A percentile compares a stretch with the other conserved stretches of the same genome.
Conservation (phyloP, 2,797 vertebrate genomes). For the Hypotaenidia okinawae region DNA sequence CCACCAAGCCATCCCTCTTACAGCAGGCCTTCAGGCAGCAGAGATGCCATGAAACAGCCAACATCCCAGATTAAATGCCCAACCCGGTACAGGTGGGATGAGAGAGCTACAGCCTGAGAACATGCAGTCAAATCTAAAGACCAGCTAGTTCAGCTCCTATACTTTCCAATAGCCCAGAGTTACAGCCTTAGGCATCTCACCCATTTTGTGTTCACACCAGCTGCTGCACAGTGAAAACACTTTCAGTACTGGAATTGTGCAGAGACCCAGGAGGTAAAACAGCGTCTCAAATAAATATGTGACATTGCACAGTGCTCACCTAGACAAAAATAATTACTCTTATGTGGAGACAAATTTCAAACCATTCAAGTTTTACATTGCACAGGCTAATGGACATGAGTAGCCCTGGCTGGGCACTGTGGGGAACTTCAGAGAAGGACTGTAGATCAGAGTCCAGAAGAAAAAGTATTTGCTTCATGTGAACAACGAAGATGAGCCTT, state of each 20-base stretch:
- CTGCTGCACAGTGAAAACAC: background rate
- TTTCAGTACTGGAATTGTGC: background rate
- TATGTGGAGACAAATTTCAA: background rate
- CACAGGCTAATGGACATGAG: background rate
- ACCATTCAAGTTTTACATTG: background rate
- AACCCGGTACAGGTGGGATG: background rate
- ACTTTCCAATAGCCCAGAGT: background rate
- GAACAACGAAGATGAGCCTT: background rate
- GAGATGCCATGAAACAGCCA: background rate
- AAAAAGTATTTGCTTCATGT: background rate
- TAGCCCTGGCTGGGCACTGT: background rate
- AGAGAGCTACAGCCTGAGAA: background rate
- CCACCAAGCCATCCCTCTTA: background rate
- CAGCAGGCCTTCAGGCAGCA: background rate
- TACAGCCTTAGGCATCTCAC: background rate
- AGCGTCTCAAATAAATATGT: background rate
- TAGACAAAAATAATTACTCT: background rate
- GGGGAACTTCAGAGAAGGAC: background rate
- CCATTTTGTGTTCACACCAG: background rate
- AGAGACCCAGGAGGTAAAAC: background rate
- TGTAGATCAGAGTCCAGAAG: background rate
- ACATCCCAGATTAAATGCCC: background rate
- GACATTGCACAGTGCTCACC: fast-evolving
- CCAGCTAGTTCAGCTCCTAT: background rate
- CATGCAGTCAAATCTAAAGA: fast-evolving